phyloP scores from a whole-genome alignment of 2,113 vertebrate species.

The Tenrec ecaudatus region DNA sequence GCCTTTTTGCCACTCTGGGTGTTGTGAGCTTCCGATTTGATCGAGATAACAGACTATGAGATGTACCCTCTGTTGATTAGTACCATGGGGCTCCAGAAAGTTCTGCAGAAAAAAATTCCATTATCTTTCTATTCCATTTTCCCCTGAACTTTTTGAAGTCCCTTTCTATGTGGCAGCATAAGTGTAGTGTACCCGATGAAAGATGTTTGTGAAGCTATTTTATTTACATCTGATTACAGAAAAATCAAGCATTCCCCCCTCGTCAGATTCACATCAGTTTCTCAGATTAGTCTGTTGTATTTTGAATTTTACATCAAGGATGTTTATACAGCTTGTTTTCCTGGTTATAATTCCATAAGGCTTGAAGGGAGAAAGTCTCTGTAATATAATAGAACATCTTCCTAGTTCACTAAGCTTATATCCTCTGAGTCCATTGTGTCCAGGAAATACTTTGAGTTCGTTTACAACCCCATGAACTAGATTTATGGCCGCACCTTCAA shows the following conservation, averaged over 20 bases:
- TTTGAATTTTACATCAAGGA: constrained; percentile 34
- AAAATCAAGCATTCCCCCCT: background rate
- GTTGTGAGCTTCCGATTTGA: constrained; percentile 52
- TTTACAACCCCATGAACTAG: constrained; percentile 71
- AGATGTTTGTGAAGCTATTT: constrained; percentile 52
- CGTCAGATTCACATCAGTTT: background rate
- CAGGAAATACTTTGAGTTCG: constrained; percentile 63
- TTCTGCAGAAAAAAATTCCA: no score
- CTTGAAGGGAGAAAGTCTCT: constrained; percentile 61
- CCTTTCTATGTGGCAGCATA: background rate
- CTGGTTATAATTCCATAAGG: constrained; percentile 3
- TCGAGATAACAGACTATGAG: constrained; percentile 47
- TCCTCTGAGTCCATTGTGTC: constrained; percentile 49
- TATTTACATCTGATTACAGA: background rate
- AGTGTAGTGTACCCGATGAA: constrained; percentile 13
- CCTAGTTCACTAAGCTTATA: constrained; percentile 65
- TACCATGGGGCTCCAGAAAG: no score
- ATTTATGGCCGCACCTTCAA: constrained; percentile 74
- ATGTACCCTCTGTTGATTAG: constrained; percentile 28
- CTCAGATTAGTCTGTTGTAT: constrained; percentile 42
- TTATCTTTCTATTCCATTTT: no score
- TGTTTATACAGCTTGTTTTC: background rate
- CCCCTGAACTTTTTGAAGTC: no score
- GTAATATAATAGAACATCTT: constrained; percentile 57
- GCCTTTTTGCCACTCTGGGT: background rate